Base-by-base conservation (phyloP, 2,113 vertebrate genomes). In the Grammomys surdaster region DNA sequence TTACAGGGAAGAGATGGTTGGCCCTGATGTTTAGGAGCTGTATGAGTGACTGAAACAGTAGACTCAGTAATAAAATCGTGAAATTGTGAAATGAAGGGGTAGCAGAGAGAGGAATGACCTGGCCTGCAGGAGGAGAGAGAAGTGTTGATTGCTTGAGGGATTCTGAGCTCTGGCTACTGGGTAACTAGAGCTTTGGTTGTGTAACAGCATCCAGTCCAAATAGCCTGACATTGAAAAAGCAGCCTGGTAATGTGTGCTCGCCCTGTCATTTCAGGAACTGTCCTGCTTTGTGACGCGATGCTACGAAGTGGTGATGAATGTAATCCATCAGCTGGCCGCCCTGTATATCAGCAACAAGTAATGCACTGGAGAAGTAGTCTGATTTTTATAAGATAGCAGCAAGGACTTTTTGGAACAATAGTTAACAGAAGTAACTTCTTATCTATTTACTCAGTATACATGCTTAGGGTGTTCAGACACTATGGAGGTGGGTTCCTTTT, bases 311-410 rank as follows among this genome's bases (percentile, higher is more conserved):
- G 99, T 99, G 98, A 98, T 99, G 98, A 99, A 99, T 97, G 98
- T 99, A 73, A 99, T 99, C 73, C 99, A 99, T 96, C 99, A 99
- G 96, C 96, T 99, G 98, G 99, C 99, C 86, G 99, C 99, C 75
- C 99, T 99, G 54, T 99, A 99, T 97, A 99, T 98, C 98, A 99
- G 98, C 98, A 99, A 98, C 99, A 99, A 99, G 99, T 99, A 99
- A 99, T 96, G 95, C 77, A 65, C 96, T 87, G 48, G 91, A 96
- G 40, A 98, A 97, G 95, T 94, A 46, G 89, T 97, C 3, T 89
- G 85, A 58, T 12, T 63, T 97, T 85, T 94, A 76, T 86, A 54
- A 69, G 48, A 36, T 93, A 96, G 5, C 17, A 46, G 65, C 84
- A 75, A 97, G 91, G 89, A 86, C 48, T 56, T 96, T 94, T 69